Evolutionary conservation across 2,797 vertebrate species (phyloP).

Genomic region (Helarctos malayanus): DNA sequence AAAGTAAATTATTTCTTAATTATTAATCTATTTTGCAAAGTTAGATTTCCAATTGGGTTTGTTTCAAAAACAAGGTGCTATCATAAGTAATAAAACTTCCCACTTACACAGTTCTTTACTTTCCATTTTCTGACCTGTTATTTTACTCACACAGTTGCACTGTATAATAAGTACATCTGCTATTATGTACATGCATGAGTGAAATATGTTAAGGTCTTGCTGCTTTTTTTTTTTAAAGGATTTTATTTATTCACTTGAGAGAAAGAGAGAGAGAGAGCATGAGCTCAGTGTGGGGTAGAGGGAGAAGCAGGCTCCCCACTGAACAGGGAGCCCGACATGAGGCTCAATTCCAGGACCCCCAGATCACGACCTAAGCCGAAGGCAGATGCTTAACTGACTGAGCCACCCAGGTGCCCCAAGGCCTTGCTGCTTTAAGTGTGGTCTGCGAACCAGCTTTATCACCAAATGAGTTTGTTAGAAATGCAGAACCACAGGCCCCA

Average conservation of each 20-base stretch:
- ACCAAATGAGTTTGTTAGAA: background rate
- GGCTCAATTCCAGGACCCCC: no score
- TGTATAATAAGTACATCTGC: background rate
- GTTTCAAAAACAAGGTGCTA: constrained; percentile 47
- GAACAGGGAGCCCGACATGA: no score
- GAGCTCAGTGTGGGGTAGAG: background rate
- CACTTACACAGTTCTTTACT: constrained; percentile 24
- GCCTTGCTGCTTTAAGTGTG: background rate
- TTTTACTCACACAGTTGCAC: background rate
- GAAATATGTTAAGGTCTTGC: background rate
- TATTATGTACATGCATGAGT: background rate
- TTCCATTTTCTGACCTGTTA: constrained; percentile 17
- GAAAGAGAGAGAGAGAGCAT: no score
- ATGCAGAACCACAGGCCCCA: background rate
- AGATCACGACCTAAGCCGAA: background rate
- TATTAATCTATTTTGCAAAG: constrained; percentile 25
- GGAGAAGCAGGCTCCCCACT: no score
- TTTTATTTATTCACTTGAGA: no score
- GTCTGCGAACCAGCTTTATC: background rate
- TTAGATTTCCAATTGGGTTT: background rate
- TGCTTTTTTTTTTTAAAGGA: background rate
- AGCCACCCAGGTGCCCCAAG: background rate
- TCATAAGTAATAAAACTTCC: background rate
- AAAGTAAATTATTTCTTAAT: constrained; percentile 43
- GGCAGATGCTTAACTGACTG: background rate